Evolutionary conservation across 2,797 vertebrate species (phyloP), one percentile per base, ranked within the genome.

Genomic region (Enteromius radiatus): DNA sequence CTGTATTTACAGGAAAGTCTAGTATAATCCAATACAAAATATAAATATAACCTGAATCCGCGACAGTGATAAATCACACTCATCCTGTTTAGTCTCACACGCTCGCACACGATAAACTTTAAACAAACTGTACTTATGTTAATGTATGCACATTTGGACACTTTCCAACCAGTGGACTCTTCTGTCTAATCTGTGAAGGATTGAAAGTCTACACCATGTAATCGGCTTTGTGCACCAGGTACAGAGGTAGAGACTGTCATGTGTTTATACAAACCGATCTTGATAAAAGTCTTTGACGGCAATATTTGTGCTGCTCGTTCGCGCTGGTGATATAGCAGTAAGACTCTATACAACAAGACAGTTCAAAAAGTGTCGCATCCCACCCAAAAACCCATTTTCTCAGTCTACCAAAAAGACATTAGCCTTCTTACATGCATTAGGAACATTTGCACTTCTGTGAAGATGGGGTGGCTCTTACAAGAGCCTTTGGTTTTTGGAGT

Each of bases 391-490:
- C 28, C 17, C n/a, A 76, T 67, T 49, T 21, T 23, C 73, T 45
- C 70, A 68, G 69, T 80, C 70, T 54, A 65, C 65, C 31, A 28
- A 71, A 36, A 61, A 67, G 41, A 31, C 14, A 54, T 6, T 71
- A 45, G 70, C 69, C 49, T 63, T 71, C 67, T 67, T 70, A 31
- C 84, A 70, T 67, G 83, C 75, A 65, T 23, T 9, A 65, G 38
- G 38, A 68, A 80, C 21, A 76, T 80, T 26, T 11, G 92, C 92
- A 1, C 92, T 79, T 85, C 79, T 83, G 41, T 31, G 61, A 80
- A 36, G 76, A 68, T 75, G 76, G 73, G 82, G 79, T 82, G 87
- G 85, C 85, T 85, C 84, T 88, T 79, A 85, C 14, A 88, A 84
- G 87, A 88, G 84, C 81, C 79, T 73, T 88, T 85, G 71, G 70